These are phyloP conservation scores for Colossoma macropomum DNA, from an alignment of 2,113 vertebrate species.

Conservation along the genomic window DNA sequence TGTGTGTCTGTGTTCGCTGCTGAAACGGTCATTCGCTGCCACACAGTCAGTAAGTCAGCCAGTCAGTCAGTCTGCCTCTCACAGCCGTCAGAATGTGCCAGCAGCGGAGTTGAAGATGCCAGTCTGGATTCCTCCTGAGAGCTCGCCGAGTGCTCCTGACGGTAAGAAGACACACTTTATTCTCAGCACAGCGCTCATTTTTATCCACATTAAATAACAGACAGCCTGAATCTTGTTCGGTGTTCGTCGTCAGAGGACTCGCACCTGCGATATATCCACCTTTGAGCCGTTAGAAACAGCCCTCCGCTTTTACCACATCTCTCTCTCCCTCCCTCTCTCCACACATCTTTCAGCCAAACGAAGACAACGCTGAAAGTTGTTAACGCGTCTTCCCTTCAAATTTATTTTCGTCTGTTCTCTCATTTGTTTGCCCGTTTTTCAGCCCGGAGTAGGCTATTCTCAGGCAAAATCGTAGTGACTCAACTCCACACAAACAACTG, in stretches of 20 bases:
- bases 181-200: background rate
- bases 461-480: slow-evolving; percentile 32
- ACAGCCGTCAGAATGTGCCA: slow-evolving; percentile 41
- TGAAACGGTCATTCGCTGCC: slow-evolving; percentile 35
- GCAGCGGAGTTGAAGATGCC: slow-evolving; percentile 48
- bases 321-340: too few relatives aligned
- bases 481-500: slow-evolving; percentile 28
- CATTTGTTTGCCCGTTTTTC: background rate
- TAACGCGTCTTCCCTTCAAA: background rate
- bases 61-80: background rate
- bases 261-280: too few relatives aligned
- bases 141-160: slow-evolving; percentile 11
- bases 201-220: too few relatives aligned
- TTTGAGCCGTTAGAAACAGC: too few relatives aligned
- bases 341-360: too few relatives aligned
- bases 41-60: slow-evolving; percentile 6
- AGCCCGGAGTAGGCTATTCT: background rate
- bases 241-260: too few relatives aligned
- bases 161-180: slow-evolving; percentile 45
- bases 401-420: background rate
- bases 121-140: slow-evolving; percentile 15
- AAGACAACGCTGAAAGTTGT: background rate
- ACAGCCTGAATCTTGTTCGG: too few relatives aligned
- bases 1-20: slow-evolving; percentile 15
- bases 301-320: too few relatives aligned